Evolutionary conservation across 2,797 vertebrate species (phyloP).

Genomic region (Knipowitschia caucasica): DNA sequence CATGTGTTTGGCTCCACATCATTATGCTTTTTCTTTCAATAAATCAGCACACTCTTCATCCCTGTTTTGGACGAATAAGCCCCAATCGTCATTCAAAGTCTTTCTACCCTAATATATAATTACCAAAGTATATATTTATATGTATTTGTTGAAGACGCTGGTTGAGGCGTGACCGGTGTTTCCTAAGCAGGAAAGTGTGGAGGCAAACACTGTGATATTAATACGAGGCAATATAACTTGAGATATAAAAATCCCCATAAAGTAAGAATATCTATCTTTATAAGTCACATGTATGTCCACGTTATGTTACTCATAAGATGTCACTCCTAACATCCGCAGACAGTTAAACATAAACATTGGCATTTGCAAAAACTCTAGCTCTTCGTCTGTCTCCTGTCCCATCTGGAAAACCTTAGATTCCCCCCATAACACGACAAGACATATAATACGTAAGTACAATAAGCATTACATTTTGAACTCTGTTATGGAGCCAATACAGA

Average conservation of each 20-base stretch:
- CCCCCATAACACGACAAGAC: constrained; percentile 53
- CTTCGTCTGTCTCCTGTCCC: constrained; percentile 30
- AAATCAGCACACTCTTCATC: constrained; percentile 58
- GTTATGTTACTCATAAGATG: constrained; percentile 23
- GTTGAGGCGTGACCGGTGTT: too few relatives aligned
- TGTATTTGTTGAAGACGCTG: too few relatives aligned
- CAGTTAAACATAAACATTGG: constrained; percentile 64
- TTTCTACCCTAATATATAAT: too few relatives aligned
- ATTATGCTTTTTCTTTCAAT: constrained; percentile 50
- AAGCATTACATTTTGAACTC: constrained; percentile 27
- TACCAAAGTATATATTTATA: too few relatives aligned
- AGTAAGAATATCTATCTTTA: neutral
- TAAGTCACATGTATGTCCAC: neutral
- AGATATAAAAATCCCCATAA: neutral
- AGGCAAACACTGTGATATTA: too few relatives aligned
- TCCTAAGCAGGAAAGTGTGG: too few relatives aligned
- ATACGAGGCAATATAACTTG: neutral
- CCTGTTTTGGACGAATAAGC: constrained; percentile 61
- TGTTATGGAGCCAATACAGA: constrained; percentile 24
- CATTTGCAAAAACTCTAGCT: constrained; percentile 51
- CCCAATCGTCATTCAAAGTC: constrained; percentile 45
- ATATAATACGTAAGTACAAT: constrained; percentile 29
- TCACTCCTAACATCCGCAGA: constrained; percentile 64
- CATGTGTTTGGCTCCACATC: constrained; percentile 66
- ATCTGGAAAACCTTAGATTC: constrained; percentile 76